Evolutionary conservation across 1,140 invertebrate genomes (phyloP), one percentile per base, ranked within the genome.

Genomic region (Cyclina sinensis): DNA sequence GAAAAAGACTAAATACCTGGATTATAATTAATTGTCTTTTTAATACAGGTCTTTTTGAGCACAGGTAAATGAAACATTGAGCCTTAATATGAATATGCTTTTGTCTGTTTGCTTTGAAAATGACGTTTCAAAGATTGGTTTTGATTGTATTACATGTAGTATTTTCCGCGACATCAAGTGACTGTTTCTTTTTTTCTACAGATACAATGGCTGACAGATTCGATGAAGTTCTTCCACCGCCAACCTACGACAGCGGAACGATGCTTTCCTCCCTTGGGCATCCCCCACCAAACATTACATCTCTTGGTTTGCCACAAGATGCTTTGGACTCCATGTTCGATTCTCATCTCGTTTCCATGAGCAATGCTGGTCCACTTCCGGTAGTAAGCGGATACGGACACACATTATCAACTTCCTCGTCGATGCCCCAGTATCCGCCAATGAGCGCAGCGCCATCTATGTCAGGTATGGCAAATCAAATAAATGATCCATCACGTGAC

Each of bases 401-500:
- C 16, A 70, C 65, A 30, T 14, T 74, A 48, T 21, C 39, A 14
- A 35, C 51, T 24, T 35, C 74, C 1, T 54, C 54, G 9, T 68
- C 76, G 4, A 27, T 80, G 51, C 80, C 74, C 16, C 85, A 80
- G 18, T 87, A 43, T 68, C 39, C 85, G 9, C 59, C n/a, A 12
- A 9, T 87, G 32, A 32, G 54, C 21, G 76, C 57, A 21, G 30
- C n/a, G 27, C 30, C 57, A 37, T 62, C 73, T 35, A 59, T 87
- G 32, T 87, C 85, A 87, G 85, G 85, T 87, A 87, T 78, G 85
- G 35, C 35, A 54, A 86, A 59, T 76, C 83, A 74, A 37, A 80
- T 87, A 65, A 59, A 57, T 30, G 76, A 87, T 70, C 37, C 85
- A 30, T 46, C 37, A 57, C 48, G 57, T 51, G 85, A 79, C 54